phyloP scores from a whole-genome alignment of 2,113 vertebrate genomes.

The Scolopax mira region DNA sequence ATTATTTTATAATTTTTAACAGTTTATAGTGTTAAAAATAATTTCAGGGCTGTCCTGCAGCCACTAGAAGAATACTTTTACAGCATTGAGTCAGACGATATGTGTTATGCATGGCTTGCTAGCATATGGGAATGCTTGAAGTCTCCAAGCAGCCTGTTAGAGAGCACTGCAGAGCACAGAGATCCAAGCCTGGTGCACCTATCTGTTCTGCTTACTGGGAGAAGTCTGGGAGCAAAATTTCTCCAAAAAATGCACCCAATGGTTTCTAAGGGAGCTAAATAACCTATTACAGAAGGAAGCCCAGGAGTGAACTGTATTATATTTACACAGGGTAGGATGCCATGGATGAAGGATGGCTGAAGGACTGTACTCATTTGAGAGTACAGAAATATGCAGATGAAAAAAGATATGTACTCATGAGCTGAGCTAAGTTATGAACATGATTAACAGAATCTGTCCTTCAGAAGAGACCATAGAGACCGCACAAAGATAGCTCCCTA shows the following conservation, averaged over 20 bases:
- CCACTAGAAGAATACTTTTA: not conserved
- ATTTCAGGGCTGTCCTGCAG: not conserved
- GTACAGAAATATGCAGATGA: not conserved
- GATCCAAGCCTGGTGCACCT: not conserved
- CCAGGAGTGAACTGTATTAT: not conserved
- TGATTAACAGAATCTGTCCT: not conserved
- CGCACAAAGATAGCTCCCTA: not conserved
- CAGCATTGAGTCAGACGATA: rapidly evolving
- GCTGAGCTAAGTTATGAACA: not conserved
- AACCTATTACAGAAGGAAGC: not conserved
- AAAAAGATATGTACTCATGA: not conserved
- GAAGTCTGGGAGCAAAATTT: not conserved
- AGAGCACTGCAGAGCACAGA: not conserved
- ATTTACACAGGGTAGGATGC: not conserved
- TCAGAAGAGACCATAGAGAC: not conserved
- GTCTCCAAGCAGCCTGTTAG: not conserved
- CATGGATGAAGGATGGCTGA: not conserved
- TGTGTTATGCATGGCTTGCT: rapidly evolving
- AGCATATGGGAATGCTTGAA: not conserved
- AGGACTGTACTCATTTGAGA: not conserved
- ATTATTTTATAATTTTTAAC: not conserved
- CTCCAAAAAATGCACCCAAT: not conserved
- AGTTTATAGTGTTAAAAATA: not conserved
- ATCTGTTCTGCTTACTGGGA: not conserved
- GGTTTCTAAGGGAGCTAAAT: not conserved